A percentile compares a stretch with the other conserved stretches of the same genome.
phyloP scores from a whole-genome alignment of 2,888 invertebrate genomes.

The Dendrolimus houi region DNA sequence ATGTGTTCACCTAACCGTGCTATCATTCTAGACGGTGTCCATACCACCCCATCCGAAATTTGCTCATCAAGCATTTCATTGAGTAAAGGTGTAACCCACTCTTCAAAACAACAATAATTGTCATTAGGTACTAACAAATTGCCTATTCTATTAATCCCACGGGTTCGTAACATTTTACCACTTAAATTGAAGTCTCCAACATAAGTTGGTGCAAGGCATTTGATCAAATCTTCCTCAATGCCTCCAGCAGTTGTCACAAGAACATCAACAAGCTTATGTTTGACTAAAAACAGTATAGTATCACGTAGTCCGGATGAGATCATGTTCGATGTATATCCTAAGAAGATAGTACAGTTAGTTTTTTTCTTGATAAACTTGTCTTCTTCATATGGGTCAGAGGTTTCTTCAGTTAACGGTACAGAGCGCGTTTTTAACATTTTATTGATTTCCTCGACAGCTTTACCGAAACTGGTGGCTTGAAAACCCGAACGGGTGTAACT shows the following conservation, averaged over 20 bases:
- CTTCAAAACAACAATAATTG: constrained; percentile 98
- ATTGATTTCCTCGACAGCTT: constrained; percentile 93
- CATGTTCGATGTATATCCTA: constrained; percentile 98
- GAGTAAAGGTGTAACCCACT: constrained; percentile 96
- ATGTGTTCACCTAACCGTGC: constrained; percentile 92
- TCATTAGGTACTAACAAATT: constrained; percentile 98
- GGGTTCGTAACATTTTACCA: constrained; percentile 86
- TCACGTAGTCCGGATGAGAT: constrained; percentile 97
- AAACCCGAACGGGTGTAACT: constrained; percentile 92
- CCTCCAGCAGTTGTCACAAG: constrained; percentile 99
- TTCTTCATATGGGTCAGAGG: constrained; percentile 80
- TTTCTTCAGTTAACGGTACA: constrained; percentile 80
- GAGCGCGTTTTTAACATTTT: constrained; percentile 90
- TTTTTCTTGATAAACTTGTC: constrained; percentile 87
- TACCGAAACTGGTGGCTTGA: constrained; percentile 96
- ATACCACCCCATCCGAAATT: constrained; percentile 80
- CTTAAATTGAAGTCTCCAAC: constrained; percentile 92
- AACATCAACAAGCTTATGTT: constrained; percentile 89
- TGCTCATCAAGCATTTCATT: constrained; percentile 95
- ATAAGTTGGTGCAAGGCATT: constrained; percentile 96
- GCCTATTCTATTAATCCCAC: constrained; percentile 90
- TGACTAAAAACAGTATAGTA: constrained; percentile 84
- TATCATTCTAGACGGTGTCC: constrained; percentile 86
- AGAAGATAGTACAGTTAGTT: constrained; percentile 94
- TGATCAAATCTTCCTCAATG: constrained; percentile 98